A percentile compares a stretch with the other conserved stretches of the same genome.
These are phyloP conservation scores for Rosalia funebris DNA, from an alignment of 2,888 invertebrate genomes.

Conservation along the genomic window DNA sequence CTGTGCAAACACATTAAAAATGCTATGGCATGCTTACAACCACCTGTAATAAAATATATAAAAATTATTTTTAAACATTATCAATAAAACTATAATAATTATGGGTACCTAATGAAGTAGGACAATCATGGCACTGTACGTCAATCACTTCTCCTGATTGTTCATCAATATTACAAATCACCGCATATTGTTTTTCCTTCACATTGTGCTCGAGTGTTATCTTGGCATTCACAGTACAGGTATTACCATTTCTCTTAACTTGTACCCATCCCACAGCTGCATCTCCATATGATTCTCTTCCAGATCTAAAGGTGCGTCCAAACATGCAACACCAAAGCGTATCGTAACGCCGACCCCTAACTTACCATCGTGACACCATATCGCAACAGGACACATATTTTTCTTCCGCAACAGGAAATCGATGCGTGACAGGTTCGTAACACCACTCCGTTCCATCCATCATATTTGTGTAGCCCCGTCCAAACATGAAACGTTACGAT, in stretches of 20 bases:
- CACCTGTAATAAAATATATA: conserved; percentile 30
- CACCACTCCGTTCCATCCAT: too few relatives aligned
- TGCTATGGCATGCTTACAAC: conserved; percentile 43
- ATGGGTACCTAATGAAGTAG: not conserved
- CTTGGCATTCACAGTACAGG: not conserved
- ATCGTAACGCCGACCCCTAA: too few relatives aligned
- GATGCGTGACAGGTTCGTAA: too few relatives aligned
- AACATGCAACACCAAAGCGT: too few relatives aligned
- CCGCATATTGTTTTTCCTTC: not conserved
- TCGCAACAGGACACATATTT: too few relatives aligned
- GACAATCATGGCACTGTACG: not conserved
- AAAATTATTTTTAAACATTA: not conserved
- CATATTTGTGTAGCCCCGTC: too few relatives aligned
- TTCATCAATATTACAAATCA: not conserved
- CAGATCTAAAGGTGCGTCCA: not conserved
- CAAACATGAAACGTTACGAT: too few relatives aligned
- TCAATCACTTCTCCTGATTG: not conserved
- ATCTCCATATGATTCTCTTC: not conserved
- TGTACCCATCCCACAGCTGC: conserved; percentile 3
- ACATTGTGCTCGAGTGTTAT: conserved; percentile 1
- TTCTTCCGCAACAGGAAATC: too few relatives aligned
- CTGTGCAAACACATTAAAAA: conserved; percentile 44
- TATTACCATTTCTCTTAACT: not conserved
- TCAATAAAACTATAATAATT: not conserved
- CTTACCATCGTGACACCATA: too few relatives aligned